Percentiles rank a stretch among this genome's conserved stretches.
phyloP scores from a whole-genome alignment of 1,140 invertebrate species.

The Eumeta japonica region DNA sequence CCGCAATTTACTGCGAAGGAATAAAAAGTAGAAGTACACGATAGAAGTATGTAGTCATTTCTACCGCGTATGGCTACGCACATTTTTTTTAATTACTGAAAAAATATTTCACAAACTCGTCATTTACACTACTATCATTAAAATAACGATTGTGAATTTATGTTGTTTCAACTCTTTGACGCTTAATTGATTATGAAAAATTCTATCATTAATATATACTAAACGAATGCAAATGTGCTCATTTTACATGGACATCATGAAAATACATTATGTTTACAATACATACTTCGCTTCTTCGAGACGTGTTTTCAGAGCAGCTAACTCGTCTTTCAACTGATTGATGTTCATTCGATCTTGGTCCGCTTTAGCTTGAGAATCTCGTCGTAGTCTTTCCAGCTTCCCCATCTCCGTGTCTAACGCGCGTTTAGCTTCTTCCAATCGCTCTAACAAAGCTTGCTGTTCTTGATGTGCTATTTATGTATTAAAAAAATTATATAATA shows the following conservation, averaged over 20 bases:
- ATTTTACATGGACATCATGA: neutral
- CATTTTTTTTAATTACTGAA: too few relatives aligned
- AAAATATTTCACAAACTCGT: too few relatives aligned
- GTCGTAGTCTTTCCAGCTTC: conserved; percentile 65
- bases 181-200: conserved; percentile 1
- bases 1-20: too few relatives aligned
- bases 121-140: too few relatives aligned
- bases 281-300: conserved; percentile 69
- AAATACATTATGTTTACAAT: neutral
- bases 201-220: too few relatives aligned
- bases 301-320: conserved; percentile 65
- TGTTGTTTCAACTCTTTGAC: too few relatives aligned
- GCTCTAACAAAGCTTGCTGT: conserved; percentile 77
- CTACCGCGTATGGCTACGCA: too few relatives aligned
- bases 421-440: conserved; percentile 66
- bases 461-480: conserved; percentile 72
- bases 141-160: too few relatives aligned
- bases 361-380: conserved; percentile 66
- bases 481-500: conserved; percentile 1
- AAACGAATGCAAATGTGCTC: too few relatives aligned
- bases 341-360: conserved; percentile 72
- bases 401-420: conserved; percentile 72
- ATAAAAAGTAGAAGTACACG: neutral
- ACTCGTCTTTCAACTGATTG: conserved; percentile 74
- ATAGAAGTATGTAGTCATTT: too few relatives aligned